Evolutionary conservation across 92 coral and sea anemone genomes (phyloP), one percentile per base, ranked within the genome.

Genomic region (Anthopleura xanthogrammica): DNA sequence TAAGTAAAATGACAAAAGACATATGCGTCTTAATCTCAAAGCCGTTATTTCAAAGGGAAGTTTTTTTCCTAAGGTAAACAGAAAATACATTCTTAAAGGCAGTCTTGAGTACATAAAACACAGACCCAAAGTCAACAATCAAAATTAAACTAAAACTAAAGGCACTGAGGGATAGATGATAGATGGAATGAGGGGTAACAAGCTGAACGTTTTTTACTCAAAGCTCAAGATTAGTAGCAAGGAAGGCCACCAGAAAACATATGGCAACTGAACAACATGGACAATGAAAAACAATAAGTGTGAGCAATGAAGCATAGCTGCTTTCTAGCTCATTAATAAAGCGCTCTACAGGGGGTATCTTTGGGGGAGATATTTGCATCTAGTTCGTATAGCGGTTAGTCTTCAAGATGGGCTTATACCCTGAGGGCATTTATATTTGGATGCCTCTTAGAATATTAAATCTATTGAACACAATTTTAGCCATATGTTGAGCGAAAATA

Each of bases 281-380:
- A 75, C 77, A 20, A 29, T 11, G 77, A 68, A 68, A 68, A 43
- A 81, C 78, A 81, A 81, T 81, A 43, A 71, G 50, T 50, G 11
- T 0, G 40, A 50, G 77, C 75, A 43, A 6, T 20, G 23, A 23
- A 42, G 36, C 72, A 80, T 68, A 66, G 73, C 77, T 60, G 48
- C 84, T 81, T 81, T 39, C 43, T 57, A 36, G 42, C 36, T 48
- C 60, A 68, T 81, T 81, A 81, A 81, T 81, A 81, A 81, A 81
- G 77, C 46, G 12, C 86, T 20, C 86, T 80, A 75, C 86, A 83
- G 86, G 86, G 86, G 86, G 86, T 75, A 56, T 54, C 75, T 83
- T 83, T 83, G 14, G 56, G 72, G 2, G 57, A 50, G 56, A 58
- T 83, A 73, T 75, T 83, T 83, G 86, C 86, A 83, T 83, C 73